Base-by-base conservation (phyloP, 2,797 vertebrate genomes). In the Gobio occitaniae region DNA sequence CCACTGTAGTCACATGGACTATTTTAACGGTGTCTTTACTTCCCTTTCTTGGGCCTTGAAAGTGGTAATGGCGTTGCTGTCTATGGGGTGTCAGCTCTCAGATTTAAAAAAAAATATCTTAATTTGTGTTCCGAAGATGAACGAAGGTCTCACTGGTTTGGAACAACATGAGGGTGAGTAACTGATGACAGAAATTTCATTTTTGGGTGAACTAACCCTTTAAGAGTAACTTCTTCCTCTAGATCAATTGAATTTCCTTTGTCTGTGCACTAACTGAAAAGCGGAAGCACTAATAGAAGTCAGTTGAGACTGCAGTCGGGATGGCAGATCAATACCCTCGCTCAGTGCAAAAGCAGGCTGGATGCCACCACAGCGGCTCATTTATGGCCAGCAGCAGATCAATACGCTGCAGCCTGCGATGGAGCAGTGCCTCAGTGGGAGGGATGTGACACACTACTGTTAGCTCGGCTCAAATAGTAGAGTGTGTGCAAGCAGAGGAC, bases 321-420 rank as follows among this genome's bases (percentile, higher is more conserved):
- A 29, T 68, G 71, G 2, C 82, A 83, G 61, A 77, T 84, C 82
- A 56, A 77, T 84, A 75, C 41, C 50, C 12, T 75, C 7, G 8
- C 56, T 83, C 70, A 63, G 5, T 83, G 56, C 19, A 19, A 50
- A 29, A 66, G 16, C 72, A 41, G 59, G 47, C 61, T 44, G 72
- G 16, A 83, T 83, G 82, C 82, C 71, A 76, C 71, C 59, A 66
- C 81, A 75, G 59, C 15, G 0, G 48, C 47, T 76, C 59, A 83
- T 52, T 66, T 76, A 83, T 52, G 74, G 54, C 25, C 29, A 25
- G 54, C 56, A 75, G 70, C 71, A 84, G 63, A 84, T 84, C 82
- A 84, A 84, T 84, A 77, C 36, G 6, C n/a, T 21, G 82, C 81
- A 83, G 44, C 29, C 79, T 70, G 66, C 21, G 8, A 54, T 19